Evolutionary conservation across 2,888 invertebrate species (phyloP).

Genomic region (Chymomyza fuscimana): DNA sequence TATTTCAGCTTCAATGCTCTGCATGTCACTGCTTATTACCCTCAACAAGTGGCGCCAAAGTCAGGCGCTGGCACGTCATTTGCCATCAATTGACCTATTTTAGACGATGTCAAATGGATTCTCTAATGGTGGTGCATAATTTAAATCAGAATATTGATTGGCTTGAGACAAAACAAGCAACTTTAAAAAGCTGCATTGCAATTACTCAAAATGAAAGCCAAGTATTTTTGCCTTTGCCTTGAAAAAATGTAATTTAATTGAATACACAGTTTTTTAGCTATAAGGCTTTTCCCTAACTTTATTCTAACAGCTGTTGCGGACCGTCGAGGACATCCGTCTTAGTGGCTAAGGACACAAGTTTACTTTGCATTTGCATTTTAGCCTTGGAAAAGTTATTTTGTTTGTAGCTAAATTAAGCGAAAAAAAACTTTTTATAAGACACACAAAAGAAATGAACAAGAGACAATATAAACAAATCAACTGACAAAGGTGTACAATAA

Average conservation of each 20-base stretch:
- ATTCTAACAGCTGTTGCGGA: neutral
- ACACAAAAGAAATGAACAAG: conserved; percentile 24
- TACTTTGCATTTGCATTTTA: conserved; percentile 55
- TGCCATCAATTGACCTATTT: conserved; percentile 68
- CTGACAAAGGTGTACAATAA: conserved; percentile 1
- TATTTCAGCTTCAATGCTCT: conserved; percentile 41
- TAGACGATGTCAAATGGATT: conserved; percentile 8
- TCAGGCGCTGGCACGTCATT: conserved; percentile 39
- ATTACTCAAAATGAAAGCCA: neutral
- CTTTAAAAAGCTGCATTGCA: neutral
- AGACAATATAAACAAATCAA: conserved; percentile 39
- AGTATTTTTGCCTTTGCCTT: neutral
- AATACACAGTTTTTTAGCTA: conserved; percentile 56
- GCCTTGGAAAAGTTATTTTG: conserved; percentile 52
- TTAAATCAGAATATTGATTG: conserved; percentile 49
- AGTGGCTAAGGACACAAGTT: conserved; percentile 54
- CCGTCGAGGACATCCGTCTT: neutral
- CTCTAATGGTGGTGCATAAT: conserved; percentile 42
- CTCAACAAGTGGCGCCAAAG: conserved; percentile 34
- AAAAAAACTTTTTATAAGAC: neutral
- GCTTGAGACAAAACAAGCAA: neutral
- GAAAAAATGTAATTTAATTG: conserved; percentile 43
- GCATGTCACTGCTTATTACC: conserved; percentile 47
- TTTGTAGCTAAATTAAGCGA: conserved; percentile 63
- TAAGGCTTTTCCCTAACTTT: conserved; percentile 31